A percentile compares a stretch with the other conserved stretches of the same genome.
Conservation (phyloP, 2,113 vertebrate species). For the Thryonomys swinderianus region DNA sequence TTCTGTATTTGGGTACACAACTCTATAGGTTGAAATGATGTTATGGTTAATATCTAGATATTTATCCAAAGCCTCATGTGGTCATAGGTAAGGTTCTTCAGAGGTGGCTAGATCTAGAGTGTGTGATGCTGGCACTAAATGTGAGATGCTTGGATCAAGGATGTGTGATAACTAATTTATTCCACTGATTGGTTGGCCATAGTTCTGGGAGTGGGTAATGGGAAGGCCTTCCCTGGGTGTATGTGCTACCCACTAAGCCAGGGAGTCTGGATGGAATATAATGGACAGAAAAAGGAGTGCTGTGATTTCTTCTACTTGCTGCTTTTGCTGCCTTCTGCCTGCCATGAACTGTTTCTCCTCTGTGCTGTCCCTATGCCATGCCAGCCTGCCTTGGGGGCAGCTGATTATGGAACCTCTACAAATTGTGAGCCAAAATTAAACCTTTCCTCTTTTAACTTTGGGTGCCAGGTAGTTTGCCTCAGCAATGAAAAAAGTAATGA, state of each 20-base stretch:
- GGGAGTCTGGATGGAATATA: background rate
- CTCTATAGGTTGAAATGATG: background rate
- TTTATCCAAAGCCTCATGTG: too few relatives aligned
- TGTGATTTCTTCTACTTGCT: background rate
- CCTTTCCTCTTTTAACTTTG: background rate
- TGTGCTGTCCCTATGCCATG: background rate
- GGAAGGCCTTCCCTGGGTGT: background rate
- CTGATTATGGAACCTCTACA: background rate
- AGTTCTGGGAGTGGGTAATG: too few relatives aligned
- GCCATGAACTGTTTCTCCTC: background rate
- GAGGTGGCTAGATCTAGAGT: too few relatives aligned
- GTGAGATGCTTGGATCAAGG: too few relatives aligned
- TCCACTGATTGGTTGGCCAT: too few relatives aligned
- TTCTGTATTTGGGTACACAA: background rate
- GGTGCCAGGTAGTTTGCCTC: background rate
- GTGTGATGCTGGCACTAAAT: too few relatives aligned
- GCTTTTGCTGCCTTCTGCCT: background rate
- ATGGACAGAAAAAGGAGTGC: background rate
- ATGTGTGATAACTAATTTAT: too few relatives aligned
- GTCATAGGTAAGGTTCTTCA: too few relatives aligned
- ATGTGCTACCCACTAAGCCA: background rate
- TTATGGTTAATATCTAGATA: too few relatives aligned
- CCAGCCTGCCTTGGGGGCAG: background rate
- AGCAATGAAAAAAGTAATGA: background rate
- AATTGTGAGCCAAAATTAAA: background rate